Percentiles rank a stretch among this genome's conserved stretches.
phyloP scores from a whole-genome alignment of 2,888 invertebrate species.

The Eristalinus aeneus region DNA sequence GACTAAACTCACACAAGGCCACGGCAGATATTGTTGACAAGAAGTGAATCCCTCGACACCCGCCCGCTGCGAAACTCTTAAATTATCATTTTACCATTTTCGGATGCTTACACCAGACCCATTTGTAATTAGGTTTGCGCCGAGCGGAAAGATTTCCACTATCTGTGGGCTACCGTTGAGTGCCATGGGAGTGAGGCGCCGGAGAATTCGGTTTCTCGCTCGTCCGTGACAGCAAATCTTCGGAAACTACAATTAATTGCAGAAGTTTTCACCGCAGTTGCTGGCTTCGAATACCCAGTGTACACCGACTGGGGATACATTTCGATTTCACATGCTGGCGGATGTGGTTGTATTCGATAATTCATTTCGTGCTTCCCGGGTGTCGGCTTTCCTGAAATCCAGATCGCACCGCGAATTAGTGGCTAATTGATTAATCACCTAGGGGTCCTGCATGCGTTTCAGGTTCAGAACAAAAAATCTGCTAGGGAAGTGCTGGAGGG shows the following conservation, averaged over 20 bases:
- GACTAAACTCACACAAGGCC: conserved; percentile 3
- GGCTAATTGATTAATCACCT: conserved; percentile 48
- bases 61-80: neutral
- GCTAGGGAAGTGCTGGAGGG: neutral
- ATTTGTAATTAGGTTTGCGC: conserved; percentile 1
- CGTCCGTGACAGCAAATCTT: neutral
- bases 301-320: neutral
- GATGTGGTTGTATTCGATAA: neutral
- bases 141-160: neutral
- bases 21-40: neutral
- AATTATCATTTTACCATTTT: conserved; percentile 1
- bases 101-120: neutral
- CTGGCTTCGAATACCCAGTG: neutral
- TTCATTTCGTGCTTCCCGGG: neutral
- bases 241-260: conserved; percentile 13
- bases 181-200: conserved; percentile 2
- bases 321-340: neutral
- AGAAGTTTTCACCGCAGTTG: conserved; percentile 10
- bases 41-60: neutral
- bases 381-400: neutral
- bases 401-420: conserved; percentile 18
- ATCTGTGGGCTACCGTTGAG: neutral
- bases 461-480: neutral
- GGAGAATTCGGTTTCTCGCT: conserved; percentile 24
- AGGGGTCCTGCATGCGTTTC: neutral